Conservation (phyloP, 2,797 vertebrate species). For the Ctenochaetus hawaiiensis region DNA sequence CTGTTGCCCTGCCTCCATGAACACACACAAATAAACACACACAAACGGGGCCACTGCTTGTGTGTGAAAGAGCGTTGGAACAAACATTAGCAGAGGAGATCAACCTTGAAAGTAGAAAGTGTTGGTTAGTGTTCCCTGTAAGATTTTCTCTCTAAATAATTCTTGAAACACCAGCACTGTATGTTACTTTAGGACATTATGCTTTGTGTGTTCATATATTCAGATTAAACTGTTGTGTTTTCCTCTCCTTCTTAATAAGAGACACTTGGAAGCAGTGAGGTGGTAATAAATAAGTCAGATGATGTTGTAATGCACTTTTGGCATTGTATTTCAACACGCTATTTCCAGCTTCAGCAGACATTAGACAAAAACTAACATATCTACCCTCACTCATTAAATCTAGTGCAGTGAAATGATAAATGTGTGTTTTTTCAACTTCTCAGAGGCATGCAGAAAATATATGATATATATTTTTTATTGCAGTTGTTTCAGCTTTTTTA, state of each 20-base stretch:
- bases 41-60: slow-evolving; percentile 26
- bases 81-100: slow-evolving; percentile 48
- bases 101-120: background rate
- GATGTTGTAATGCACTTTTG: slow-evolving; percentile 10
- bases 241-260: background rate
- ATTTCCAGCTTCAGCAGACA: slow-evolving; percentile 5
- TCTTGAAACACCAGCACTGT: background rate
- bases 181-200: background rate
- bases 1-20: slow-evolving; percentile 33
- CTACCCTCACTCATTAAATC: background rate
- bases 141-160: background rate
- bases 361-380: background rate
- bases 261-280: slow-evolving; percentile 11
- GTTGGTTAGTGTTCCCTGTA: background rate
- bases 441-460: background rate
- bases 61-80: slow-evolving; percentile 61
- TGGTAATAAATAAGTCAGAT: slow-evolving; percentile 23
- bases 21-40: slow-evolving; percentile 29
- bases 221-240: background rate
- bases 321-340: slow-evolving; percentile 6
- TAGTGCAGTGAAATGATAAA: background rate
- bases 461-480: background rate
- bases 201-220: background rate
- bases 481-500: background rate
- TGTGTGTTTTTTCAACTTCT: too few species aligned